Base-by-base conservation (phyloP, 2,888 invertebrate genomes). In the Zygogramma bicolorata region DNA sequence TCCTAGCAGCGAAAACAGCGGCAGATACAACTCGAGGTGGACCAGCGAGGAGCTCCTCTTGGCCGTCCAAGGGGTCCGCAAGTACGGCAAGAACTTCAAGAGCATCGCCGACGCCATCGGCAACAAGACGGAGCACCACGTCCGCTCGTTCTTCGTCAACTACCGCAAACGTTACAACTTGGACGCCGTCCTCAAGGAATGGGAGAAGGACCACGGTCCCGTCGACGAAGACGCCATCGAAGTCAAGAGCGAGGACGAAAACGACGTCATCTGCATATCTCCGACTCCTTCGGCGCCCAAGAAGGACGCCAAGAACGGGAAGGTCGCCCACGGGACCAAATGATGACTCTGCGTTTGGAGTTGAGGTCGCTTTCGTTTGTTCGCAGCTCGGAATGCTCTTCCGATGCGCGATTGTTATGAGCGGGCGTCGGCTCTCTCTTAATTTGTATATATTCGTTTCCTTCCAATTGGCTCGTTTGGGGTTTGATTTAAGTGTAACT, bases 101-200 rank as follows among this genome's bases (percentile, higher is more conserved):
- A 96, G 97, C 31, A 98, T 98, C 79, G 97, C 98, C 15, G 97
- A 98, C 86, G 94, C 97, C 10, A 91, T 98, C 77, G 97, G 97
- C 75, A 98, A 97, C 65, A 98, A 98, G 89, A 97, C 95, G 0
- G 98, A 97, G 87, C 93, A 94, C 62, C 97, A 98, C 85, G 91
- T 98, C 58, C 93, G 97, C 77, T 93, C 94, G 61, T 98, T 98
- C 88, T 98, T 96, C 88, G 91, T 95, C 7, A 97, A 95, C 85
- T 95, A 98, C 88, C 92, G 97, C 60, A 93, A 96, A 79, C 92
- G 79, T 25, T 65, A 77, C 71, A 76, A 76, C 70, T 46, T 77
- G 62, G 77, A 77, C 58, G 73, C 34, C 42, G 73, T 77, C 25
- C 60, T 73, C 95, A 70, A 94, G 82, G 97, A 97, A 82, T 95